A percentile compares a stretch with the other conserved stretches of the same genome.
Conservation (phyloP, 2,888 invertebrate genomes). For the Melanotus villosus region DNA sequence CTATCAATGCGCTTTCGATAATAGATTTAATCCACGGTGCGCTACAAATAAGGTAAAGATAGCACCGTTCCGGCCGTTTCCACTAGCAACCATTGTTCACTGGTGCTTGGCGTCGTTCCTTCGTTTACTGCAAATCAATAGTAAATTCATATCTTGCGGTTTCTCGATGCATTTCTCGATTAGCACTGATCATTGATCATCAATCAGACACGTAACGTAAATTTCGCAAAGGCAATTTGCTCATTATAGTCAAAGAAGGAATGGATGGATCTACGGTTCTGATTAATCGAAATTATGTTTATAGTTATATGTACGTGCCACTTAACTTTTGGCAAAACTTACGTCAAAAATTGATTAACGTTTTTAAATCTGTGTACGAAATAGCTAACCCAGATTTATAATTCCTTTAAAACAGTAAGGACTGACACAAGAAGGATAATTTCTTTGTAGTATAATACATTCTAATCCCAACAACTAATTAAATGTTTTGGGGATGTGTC, state of each 20-base stretch:
- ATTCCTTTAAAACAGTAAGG: no score
- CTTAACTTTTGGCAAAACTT: no score
- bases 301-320: no score
- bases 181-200: conserved; percentile 13
- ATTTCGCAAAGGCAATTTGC: conserved; percentile 7
- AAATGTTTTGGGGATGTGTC: background rate
- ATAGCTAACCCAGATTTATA: no score
- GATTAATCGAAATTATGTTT: no score
- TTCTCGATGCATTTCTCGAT: conserved; percentile 20
- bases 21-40: conserved; percentile 35
- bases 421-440: no score
- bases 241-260: background rate
- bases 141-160: conserved; percentile 30
- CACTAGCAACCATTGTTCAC: conserved; percentile 38
- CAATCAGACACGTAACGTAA: conserved; percentile 8
- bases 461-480: conserved; percentile 26
- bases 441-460: no score
- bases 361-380: no score
- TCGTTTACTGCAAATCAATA: conserved; percentile 42
- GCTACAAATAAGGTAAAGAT: conserved; percentile 40
- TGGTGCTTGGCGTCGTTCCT: conserved; percentile 33
- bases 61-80: conserved; percentile 40
- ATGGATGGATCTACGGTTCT: background rate
- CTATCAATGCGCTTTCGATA: conserved; percentile 31
- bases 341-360: no score